Evolutionary conservation across 2,797 vertebrate genomes (phyloP), one percentile per base, ranked within the genome.

Genomic region (Tapera naevia): DNA sequence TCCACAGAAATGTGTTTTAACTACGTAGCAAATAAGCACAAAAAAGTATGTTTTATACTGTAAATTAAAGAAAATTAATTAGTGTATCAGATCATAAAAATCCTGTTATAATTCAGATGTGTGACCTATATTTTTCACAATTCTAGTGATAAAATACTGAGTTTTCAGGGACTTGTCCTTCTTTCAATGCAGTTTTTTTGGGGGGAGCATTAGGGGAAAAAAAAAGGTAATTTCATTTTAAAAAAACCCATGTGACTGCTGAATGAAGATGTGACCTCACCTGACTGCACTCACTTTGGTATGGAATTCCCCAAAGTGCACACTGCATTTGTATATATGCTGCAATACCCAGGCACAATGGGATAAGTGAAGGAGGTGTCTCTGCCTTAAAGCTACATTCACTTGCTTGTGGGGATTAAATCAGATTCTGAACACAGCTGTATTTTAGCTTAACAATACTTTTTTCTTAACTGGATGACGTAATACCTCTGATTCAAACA

Each of bases 321-420:
- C 4, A 32, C 18, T 54, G 43, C 58, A 54, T 50, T 56, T 64
- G 48, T 76, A 79, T 73, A 67, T 22, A 43, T 65, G 79, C 95
- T 97, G 87, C 90, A 95, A 80, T 48, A 65, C 66, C 89, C 2
- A 3, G 43, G 33, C 64, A 74, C 86, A 95, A 95, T 53, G 91
- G 76, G 85, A 66, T 95, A 92, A 92, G 78, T 33, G 75, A 91
- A 95, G 93, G 93, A 93, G 71, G 66, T 48, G 80, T 64, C 95
- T 93, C 75, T 72, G 87, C 66, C 92, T 95, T 95, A 96, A 96
- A 95, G 92, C 70, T 46, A 79, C 91, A 60, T 57, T 79, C 90
- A 69, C 88, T 92, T 69, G 28, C 89, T 94, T 84, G 45, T 22
- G 37, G 62, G 82, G 87, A 92, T 95, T 93, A 96, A 95, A 73